Evolutionary conservation across 2,797 vertebrate genomes (phyloP).

Genomic region (Atherinosoma microstoma): DNA sequence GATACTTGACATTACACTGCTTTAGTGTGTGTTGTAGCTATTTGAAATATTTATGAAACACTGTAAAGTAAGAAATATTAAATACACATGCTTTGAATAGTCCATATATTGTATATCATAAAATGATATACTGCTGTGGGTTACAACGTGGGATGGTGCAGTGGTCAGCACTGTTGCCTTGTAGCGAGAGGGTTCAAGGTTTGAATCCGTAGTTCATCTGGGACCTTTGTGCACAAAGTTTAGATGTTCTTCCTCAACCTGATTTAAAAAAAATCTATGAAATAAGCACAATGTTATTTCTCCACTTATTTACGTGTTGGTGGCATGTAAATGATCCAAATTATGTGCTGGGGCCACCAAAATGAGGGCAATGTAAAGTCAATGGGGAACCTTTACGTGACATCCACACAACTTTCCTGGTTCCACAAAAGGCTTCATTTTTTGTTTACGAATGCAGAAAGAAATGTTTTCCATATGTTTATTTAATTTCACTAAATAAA

Average conservation of each 20-base stretch:
- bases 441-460: too few species aligned
- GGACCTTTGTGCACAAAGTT: not conserved
- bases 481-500: too few species aligned
- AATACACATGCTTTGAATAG: slow-evolving; percentile 54
- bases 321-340: too few species aligned
- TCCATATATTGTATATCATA: slow-evolving; percentile 33
- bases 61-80: slow-evolving; percentile 52
- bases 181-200: not conserved
- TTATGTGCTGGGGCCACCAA: too few species aligned
- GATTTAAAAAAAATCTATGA: too few species aligned
- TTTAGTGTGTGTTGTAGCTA: slow-evolving; percentile 10
- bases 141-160: not conserved
- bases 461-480: too few species aligned
- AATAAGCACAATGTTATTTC: too few species aligned
- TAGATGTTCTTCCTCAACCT: not conserved
- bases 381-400: too few species aligned
- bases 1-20: slow-evolving; percentile 25
- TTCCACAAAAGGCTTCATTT: too few species aligned
- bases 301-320: too few species aligned
- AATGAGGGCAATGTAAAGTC: too few species aligned
- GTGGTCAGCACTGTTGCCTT: not conserved
- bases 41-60: slow-evolving; percentile 61
- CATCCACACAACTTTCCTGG: too few species aligned
- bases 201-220: not conserved
- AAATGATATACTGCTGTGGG: slow-evolving; percentile 23